Base-by-base conservation (phyloP, 2,113 vertebrate genomes). In the Machaerirhynchus nigripectus region DNA sequence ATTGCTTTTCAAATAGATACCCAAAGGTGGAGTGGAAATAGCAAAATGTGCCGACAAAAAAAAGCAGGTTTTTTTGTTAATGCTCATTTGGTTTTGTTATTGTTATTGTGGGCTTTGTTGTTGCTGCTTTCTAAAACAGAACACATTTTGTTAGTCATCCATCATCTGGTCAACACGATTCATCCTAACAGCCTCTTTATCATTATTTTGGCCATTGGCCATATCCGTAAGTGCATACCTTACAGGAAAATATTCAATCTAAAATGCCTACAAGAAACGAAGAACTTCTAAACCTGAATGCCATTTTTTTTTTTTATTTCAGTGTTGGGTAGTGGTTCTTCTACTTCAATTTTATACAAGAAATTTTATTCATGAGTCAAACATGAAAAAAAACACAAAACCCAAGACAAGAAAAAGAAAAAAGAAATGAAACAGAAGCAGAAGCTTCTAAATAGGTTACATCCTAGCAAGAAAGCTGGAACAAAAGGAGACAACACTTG, bases 151-250 rank as follows among this genome's bases (percentile, higher is more conserved):
- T 31, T 31, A 76, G 33, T 76, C 16, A 30, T 61, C 40, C 21
- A 20, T 83, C 33, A 60, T 52, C 49, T 64, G 33, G 21, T 26
- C 2, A 3, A 55, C 23, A 30, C 0, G 0, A 70, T 75, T 44
- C 20, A 67, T 53, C 56, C 18, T 37, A 81, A 67, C 1, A 71
- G 30, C 16, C 26, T 60, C 28, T 55, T 53, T 50, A 82, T 20
- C 31, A 33, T 15, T 69, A 10, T 22, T 79, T 50, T 65, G 55
- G 73, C 31, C 19, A 40, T 9, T 47, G 55, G 19, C 12, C 15
- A 2, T n/a, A 60, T 33, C 65, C 79, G 7, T 17, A 75, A 84
- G 20, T 23, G 26, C 35, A 7, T 15, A 75, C 2, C 24, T 49
- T 20, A 30, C 33, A 87, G 33, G 33, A 75, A 90, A 88, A 82